Evolutionary conservation across 2,888 invertebrate species (phyloP).

Genomic region (Phymatocera aterrima): DNA sequence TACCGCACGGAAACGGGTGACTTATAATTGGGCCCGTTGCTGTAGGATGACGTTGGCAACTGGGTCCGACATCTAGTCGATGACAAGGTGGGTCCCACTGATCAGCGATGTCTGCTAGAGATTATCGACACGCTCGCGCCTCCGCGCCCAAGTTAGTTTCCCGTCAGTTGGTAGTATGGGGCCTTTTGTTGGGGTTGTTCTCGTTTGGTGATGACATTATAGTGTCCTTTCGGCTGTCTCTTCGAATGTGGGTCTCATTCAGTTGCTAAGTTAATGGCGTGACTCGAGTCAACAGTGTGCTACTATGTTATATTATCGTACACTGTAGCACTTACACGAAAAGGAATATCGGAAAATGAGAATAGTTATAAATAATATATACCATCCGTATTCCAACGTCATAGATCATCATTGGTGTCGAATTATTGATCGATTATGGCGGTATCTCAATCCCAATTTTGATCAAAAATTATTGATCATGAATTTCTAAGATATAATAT

Average conservation of each 20-base stretch:
- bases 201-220: conserved; percentile 25
- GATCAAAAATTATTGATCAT: background rate
- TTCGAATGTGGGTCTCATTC: background rate
- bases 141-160: conserved; percentile 44
- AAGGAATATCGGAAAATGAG: too few relatives aligned
- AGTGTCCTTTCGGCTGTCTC: background rate
- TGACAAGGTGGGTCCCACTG: conserved; percentile 41
- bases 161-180: conserved; percentile 16
- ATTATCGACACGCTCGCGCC: conserved; percentile 48
- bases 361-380: too few relatives aligned
- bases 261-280: background rate
- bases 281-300: conserved; percentile 10
- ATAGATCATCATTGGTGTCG: too few relatives aligned
- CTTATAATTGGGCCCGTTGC: conserved; percentile 47
- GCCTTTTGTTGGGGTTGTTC: conserved; percentile 38
- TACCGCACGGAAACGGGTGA: conserved; percentile 37
- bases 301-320: too few relatives aligned
- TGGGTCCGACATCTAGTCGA: conserved; percentile 38
- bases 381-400: too few relatives aligned
- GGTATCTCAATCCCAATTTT: too few relatives aligned
- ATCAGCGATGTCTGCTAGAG: conserved; percentile 47
- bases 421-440: too few relatives aligned
- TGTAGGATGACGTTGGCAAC: conserved; percentile 31
- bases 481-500: background rate
- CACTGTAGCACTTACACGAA: too few relatives aligned